These are phyloP conservation scores for Chrysoperla carnea DNA, from an alignment of 1,140 invertebrate genomes.

Conservation along the genomic window DNA sequence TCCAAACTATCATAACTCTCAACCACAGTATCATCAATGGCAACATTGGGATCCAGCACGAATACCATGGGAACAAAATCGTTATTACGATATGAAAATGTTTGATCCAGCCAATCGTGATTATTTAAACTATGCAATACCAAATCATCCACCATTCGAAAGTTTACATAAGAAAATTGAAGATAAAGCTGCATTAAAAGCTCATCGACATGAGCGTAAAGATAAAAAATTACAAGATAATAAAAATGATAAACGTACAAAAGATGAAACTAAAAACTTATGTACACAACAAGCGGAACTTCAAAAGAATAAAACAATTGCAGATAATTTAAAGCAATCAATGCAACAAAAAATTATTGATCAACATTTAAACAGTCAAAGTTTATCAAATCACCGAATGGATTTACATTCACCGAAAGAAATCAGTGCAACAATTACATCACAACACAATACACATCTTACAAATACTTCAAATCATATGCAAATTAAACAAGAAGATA, in stretches of 20 bases:
- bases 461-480: neutral
- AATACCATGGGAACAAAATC: slow-evolving; percentile 27
- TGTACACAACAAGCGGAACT: neutral
- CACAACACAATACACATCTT: neutral
- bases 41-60: slow-evolving; percentile 32
- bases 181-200: slow-evolving; percentile 12
- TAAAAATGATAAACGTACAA: slow-evolving; percentile 17
- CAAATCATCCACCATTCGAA: slow-evolving; percentile 14
- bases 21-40: slow-evolving; percentile 38
- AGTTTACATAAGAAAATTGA: slow-evolving; percentile 12
- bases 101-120: slow-evolving; percentile 16
- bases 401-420: neutral
- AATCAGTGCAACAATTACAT: neutral
- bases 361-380: neutral
- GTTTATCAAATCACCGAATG: neutral
- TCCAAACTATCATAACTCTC: slow-evolving; percentile 36
- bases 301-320: neutral
- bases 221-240: neutral
- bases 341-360: neutral
- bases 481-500: slow-evolving; percentile 1
- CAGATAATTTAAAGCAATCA: neutral
- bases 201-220: slow-evolving; percentile 18
- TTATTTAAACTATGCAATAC: slow-evolving; percentile 14
- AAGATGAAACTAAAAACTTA: neutral
- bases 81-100: slow-evolving; percentile 23